Evolutionary conservation across 2,888 invertebrate genomes (phyloP), one percentile per base, ranked within the genome.

Genomic region (Agrochola lota): DNA sequence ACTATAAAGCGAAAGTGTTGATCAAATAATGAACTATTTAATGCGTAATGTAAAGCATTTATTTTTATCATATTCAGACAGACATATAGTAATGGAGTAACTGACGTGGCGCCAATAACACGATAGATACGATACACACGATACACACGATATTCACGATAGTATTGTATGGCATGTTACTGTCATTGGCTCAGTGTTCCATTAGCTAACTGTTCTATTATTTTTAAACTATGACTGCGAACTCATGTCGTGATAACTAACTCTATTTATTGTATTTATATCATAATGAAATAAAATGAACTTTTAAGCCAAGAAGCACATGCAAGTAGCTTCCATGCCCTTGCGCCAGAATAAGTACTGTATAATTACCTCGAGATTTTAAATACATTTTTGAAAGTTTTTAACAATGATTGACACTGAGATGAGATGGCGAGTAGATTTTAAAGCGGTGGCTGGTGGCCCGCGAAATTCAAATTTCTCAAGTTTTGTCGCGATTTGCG

Each of bases 201-300:
- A 64, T 78, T 77, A 40, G 26, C 71, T 40, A 26, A 46, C 17
- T 20, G 11, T 7, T 78, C 63, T 78, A 46, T 71, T 71, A 5
- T 63, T 78, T 77, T 63, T 5, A 46, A 15, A 46, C 30, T 78
- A 40, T 71, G n/a, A 49, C 55, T 40, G 15, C 9, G 23, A 55
- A 40, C 40, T 26, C 23, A 55, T 78, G 12, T 46, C 6, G 40
- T 55, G 23, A 55, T 46, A 46, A 15, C 15, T 15, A 46, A 46
- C 12, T 57, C 49, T 78, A 62, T 73, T 73, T 78, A 78, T 60
- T 59, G 52, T 78, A 52, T 55, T 55, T 52, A 40, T 71, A 55
- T 71, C 6, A 35, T n/a, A 52, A 63, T 57, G 1, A 63, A 30
- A 52, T 78, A 11, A 60, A 26, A 46, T 12, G 7, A 15, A 26